A percentile compares a stretch with the other conserved stretches of the same genome.
phyloP scores from a whole-genome alignment of 2,888 invertebrate genomes.

The Spodoptera picta region DNA sequence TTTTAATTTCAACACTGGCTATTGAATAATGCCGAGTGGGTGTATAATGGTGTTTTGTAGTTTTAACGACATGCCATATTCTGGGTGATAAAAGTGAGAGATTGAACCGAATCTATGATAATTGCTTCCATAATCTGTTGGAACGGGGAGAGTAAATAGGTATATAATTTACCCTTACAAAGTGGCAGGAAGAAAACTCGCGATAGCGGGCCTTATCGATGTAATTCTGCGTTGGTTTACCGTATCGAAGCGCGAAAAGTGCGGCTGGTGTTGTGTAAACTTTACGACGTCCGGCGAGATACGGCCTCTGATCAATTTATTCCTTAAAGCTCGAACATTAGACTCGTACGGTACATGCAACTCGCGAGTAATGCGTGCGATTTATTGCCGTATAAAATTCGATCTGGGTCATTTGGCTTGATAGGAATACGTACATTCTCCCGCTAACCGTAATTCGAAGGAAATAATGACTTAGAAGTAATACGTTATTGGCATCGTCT shows the following conservation, averaged over 20 bases:
- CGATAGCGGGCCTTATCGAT: slow-evolving; percentile 42
- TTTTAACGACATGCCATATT: slow-evolving; percentile 16
- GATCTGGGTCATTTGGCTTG: slow-evolving; percentile 74
- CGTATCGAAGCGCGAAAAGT: slow-evolving; percentile 71
- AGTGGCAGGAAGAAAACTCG: slow-evolving; percentile 20
- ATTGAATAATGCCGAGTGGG: slow-evolving; percentile 45
- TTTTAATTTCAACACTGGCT: slow-evolving; percentile 49
- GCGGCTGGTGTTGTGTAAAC: slow-evolving; percentile 65
- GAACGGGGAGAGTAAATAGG: slow-evolving; percentile 3
- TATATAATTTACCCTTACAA: slow-evolving; percentile 1
- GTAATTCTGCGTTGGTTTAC: slow-evolving; percentile 59
- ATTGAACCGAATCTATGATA: slow-evolving; percentile 11
- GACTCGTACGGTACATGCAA: slow-evolving; percentile 37
- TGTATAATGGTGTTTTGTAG: slow-evolving; percentile 39
- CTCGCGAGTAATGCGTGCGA: slow-evolving; percentile 66
- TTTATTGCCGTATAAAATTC: slow-evolving; percentile 78
- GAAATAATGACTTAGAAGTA: slow-evolving; percentile 56
- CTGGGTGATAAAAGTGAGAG: slow-evolving; percentile 10
- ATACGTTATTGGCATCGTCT: slow-evolving; percentile 21
- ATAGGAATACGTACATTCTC: slow-evolving; percentile 68
- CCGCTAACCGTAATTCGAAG: slow-evolving; percentile 64
- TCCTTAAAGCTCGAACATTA: slow-evolving; percentile 60
- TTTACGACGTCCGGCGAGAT: slow-evolving; percentile 73
- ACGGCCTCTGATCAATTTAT: slow-evolving; percentile 69
- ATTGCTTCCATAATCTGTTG: slow-evolving; percentile 19